These are phyloP conservation scores for Mirounga angustirostris DNA, from an alignment of 2,113 vertebrate species.

Conservation along the genomic window DNA sequence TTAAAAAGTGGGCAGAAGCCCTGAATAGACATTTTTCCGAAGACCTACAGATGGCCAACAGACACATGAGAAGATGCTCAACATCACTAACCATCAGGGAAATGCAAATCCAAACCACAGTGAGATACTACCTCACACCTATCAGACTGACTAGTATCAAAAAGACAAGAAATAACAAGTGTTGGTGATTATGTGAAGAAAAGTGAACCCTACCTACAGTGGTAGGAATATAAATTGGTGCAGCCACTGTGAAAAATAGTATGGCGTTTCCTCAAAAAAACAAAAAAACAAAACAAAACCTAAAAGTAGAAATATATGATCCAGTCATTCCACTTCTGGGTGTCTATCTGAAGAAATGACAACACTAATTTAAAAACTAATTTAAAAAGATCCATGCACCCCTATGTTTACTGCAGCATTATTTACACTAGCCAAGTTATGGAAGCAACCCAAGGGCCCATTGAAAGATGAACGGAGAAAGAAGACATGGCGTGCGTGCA, in stretches of 20 bases:
- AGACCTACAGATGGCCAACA: not conserved
- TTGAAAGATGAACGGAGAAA: not conserved
- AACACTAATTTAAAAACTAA: not conserved
- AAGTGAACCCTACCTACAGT: not conserved
- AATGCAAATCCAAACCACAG: not conserved
- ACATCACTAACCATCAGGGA: not conserved
- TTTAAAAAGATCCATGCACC: not conserved
- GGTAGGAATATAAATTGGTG: not conserved
- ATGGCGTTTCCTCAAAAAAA: not conserved
- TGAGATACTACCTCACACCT: not conserved
- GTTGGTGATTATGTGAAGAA: not conserved
- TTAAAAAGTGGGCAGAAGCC: not conserved
- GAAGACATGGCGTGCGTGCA: fast-evolving
- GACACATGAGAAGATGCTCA: not conserved
- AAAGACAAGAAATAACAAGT: not conserved
- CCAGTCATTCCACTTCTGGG: not conserved
- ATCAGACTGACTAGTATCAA: not conserved
- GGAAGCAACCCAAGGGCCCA: not conserved
- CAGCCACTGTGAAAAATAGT: not conserved
- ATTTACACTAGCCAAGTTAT: not conserved
- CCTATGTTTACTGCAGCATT: not conserved
- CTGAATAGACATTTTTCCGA: not conserved
- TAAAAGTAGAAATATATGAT: not conserved
- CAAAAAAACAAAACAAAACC: not conserved
- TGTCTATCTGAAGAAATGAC: not conserved